Evolutionary conservation across 2,113 vertebrate genomes (phyloP).

Genomic region (Phyllopteryx taeniolatus): DNA sequence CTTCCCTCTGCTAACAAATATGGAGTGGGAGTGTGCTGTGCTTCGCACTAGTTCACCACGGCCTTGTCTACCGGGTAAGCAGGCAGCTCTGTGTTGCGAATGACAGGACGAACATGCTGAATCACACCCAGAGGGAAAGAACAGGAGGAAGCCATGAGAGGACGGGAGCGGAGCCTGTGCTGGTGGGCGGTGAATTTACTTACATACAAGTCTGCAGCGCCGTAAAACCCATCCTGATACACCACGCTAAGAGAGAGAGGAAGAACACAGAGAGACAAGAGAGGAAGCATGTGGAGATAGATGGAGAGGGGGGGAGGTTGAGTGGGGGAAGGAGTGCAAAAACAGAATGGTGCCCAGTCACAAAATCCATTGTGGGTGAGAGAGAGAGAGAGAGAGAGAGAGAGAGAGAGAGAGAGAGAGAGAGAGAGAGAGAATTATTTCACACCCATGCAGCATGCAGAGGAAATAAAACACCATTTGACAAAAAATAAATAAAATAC

Average conservation of each 20-base stretch:
- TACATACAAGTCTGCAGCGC: conserved; percentile 77
- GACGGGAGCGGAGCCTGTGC: conserved; percentile 39
- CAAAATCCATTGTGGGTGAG: conserved; percentile 59
- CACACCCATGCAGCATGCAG: conserved; percentile 76
- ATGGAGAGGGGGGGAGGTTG: conserved; percentile 21
- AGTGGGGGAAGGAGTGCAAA: conserved; percentile 43
- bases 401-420: conserved; percentile 35
- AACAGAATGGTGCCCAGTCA: conserved; percentile 56
- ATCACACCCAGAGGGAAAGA: conserved; percentile 51
- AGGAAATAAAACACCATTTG: conserved; percentile 60
- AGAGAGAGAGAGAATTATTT: conserved; percentile 56
- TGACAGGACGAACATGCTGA: conserved; percentile 63
- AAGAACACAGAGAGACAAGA: conserved; percentile 3
- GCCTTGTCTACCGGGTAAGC: conserved; percentile 39
- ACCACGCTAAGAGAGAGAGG: conserved; percentile 70
- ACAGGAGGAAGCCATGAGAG: conserved; percentile 48
- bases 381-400: conserved; percentile 24
- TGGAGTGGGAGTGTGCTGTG: neutral
- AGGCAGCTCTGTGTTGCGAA: conserved; percentile 66
- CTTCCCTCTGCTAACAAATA: neutral
- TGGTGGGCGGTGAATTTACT: conserved; percentile 63
- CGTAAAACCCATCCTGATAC: conserved; percentile 82
- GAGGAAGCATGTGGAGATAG: neutral
- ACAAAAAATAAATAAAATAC: neutral
- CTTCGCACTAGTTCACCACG: conserved; percentile 1